Evolutionary conservation across 2,888 invertebrate genomes (phyloP).

Genomic region (Caenorhabditis japonica): DNA sequence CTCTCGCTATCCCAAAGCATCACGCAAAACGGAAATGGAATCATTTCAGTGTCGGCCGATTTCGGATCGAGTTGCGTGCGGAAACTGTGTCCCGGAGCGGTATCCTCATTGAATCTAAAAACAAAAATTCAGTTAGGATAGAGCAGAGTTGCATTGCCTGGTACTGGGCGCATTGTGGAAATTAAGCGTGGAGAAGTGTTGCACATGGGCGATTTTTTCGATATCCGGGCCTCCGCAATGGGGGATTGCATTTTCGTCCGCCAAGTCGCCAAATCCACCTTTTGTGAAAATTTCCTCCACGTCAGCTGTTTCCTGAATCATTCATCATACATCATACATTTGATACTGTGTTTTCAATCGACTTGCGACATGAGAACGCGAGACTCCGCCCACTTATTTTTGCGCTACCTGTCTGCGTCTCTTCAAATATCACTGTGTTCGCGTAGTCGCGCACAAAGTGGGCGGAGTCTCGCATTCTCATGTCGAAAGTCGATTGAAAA

Average conservation of each 20-base stretch:
- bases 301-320: slow-evolving; percentile 1
- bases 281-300: slow-evolving; percentile 21
- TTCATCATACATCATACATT: too few relatives aligned
- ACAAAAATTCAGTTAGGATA: background rate
- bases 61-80: background rate
- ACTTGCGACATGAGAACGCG: too few relatives aligned
- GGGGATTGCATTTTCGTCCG: background rate
- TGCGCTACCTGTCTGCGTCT: too few relatives aligned
- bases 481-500: too few relatives aligned
- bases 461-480: too few relatives aligned
- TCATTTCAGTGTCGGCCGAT: slow-evolving; percentile 14
- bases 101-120: too few relatives aligned
- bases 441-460: too few relatives aligned
- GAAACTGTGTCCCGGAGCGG: too few relatives aligned
- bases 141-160: background rate
- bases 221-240: background rate
- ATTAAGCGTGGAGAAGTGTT: slow-evolving; percentile 17
- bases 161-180: slow-evolving; percentile 20
- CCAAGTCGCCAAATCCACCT: slow-evolving; percentile 31
- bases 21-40: slow-evolving; percentile 19
- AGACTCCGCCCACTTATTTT: too few relatives aligned
- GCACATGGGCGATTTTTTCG: slow-evolving; percentile 18
- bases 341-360: too few relatives aligned
- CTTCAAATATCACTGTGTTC: too few relatives aligned
- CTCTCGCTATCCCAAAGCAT: slow-evolving; percentile 28